Evolutionary conservation across 2,797 vertebrate species (phyloP), one percentile per base, ranked within the genome.

Genomic region (Anguilla megastoma): DNA sequence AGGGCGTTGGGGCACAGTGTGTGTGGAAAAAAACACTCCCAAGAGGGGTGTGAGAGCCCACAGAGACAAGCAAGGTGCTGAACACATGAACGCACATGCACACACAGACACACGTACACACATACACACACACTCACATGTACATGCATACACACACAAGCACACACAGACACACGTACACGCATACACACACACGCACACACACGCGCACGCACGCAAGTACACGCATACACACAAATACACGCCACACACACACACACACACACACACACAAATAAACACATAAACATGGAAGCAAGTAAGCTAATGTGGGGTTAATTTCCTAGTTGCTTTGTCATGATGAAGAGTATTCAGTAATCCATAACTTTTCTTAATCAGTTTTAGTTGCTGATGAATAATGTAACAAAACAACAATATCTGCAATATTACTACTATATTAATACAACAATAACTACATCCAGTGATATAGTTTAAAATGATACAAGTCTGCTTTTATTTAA

Each of bases 21-120:
- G 90, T 90, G 88, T 85, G 92, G 91, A 92, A 91, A 91, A 91
- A 12, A 48, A 91, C 56, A 91, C 60, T 93, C 90, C 90, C 91
- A 76, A 84, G 91, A 74, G 90, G 90, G 74, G 14, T 87, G 86
- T 56, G 85, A 54, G 83, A 85, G 2, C 0, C 60, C 88, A 84
- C 60, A 88, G 0, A 91, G 92, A 91, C 89, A 90, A 84, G 89
- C 89, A 90, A 90, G 88, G 89, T 92, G 89, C 90, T 91, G 89
- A 91, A 92, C 41, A 90, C 85, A 88, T 7, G 3, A 86, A 84
- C 91, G 84, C 90, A 92, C 30, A 63, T 41, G n/a, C 82, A 52
- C 21, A 36, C 69, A 16, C 36, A 27, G 12, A 54, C 71, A 52
- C 76, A 85, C 69, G 21, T 74, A 14, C 84, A 88, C 36, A 84